Base-by-base conservation (phyloP, 2,113 vertebrate genomes). In the Kryptolebias marmoratus region DNA sequence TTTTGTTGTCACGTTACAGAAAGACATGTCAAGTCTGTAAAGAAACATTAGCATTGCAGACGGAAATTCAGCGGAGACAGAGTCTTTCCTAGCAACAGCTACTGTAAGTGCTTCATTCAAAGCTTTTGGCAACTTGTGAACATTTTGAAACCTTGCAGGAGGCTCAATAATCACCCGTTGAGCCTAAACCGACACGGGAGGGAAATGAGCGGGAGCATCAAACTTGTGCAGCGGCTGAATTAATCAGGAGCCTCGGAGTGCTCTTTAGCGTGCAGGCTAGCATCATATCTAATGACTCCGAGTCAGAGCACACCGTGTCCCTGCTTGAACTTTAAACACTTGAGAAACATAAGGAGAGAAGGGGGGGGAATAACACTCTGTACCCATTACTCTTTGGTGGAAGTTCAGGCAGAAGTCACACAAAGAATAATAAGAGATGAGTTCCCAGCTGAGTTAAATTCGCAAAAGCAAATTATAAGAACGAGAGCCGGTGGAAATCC, bases 221-320 rank as follows among this genome's bases (percentile, higher is more conserved):
- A 79, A 83, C 69, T 74, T 75, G 62, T 85, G 62, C 81, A 77
- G 77, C 64, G 59, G 61, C 59, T 84, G 82, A 88, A 86, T 87
- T 86, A 90, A 90, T 89, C 69, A 84, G 65, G 61, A 86, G 68
- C 39, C 68, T 53, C 44, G 50, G 59, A 82, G 83, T 16, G 28
- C 73, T 87, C 68, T 59, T 69, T 69, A 66, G 56, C 49, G 44
- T 8, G 30, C 54, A 32, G 68, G 66, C 50, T 50, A 61, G 68
- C 61, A 64, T 85, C 74, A 66, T 31, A 4, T 77, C 72, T 70
- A 84, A 83, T 84, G 75, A 77, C 68, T 87, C 55, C 9, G 14
- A 79, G 69, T 77, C 39, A 27, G 49, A 58, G 72, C 68, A 72
- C 78, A 80, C 42, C 1, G 27, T 61, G 67, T 85, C 73, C 78